Evolutionary conservation across 1,140 invertebrate species (phyloP), one percentile per base, ranked within the genome.

Genomic region (Eupeodes corollae): DNA sequence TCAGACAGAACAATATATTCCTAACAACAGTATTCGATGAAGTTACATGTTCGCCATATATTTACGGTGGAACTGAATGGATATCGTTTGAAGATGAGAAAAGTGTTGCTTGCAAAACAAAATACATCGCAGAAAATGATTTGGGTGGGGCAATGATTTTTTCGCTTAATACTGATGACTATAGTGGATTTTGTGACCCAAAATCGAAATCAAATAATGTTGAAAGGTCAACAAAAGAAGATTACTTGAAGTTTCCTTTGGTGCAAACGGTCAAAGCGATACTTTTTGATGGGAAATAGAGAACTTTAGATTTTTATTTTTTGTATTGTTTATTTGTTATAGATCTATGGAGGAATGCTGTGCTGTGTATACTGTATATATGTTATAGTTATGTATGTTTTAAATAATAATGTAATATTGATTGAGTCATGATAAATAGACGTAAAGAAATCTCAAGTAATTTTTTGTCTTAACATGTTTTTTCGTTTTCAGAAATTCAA

Each of bases 11-110:
- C 1, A 70, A 70, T 49, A 69, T 72, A 11, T 73, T 57, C 3
- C 59, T 77, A 0, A 57, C 56, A 10, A 63, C 71, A 6, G 67
- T 76, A 13, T 84, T 80, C 58, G 83, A 91, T 54, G 58, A 74
- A 9, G 74, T 82, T 18, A 80, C 80, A 16, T 72, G 74, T 52
- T 88, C 88, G 14, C 89, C 90, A 2, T 96, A 90, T 70, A 73
- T 84, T 5, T 83, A 79, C 46, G 76, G 76, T 41, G 70, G 74
- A 32, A 70, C 72, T 6, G 85, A 93, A 60, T 97, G 92, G 92
- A 78, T 94, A 40, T 90, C 90, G 0, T 96, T 83, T 64, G 92
- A 96, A 52, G 79, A 90, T 62, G 67, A 73, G 5, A 60, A 73
- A 32, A 95, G 89, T 68, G 70, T 89, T 1, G 71, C 61, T 44